Conservation (phyloP, 2,888 invertebrate species). For the Malacosoma neustria region DNA sequence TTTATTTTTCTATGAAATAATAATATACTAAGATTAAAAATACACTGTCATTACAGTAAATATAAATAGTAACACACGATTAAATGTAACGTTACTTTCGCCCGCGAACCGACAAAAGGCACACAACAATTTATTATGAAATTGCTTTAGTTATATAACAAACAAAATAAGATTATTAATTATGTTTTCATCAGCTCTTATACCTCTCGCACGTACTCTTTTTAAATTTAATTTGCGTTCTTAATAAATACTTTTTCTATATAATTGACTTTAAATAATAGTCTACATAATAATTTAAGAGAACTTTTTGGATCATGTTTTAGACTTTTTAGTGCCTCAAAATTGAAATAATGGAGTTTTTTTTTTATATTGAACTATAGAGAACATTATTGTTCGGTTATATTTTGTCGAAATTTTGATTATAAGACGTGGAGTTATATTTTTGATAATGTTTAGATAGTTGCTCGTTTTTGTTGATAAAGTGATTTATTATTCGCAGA, state of each 20-base stretch:
- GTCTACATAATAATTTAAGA: not conserved
- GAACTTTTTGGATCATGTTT: not conserved
- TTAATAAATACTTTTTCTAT: not conserved
- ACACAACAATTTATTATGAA: too few relatives aligned
- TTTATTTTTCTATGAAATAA: too few relatives aligned
- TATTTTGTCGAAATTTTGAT: not conserved
- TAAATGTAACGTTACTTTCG: not conserved
- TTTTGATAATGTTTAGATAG: conserved; percentile 9
- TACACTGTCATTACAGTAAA: too few relatives aligned
- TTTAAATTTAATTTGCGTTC: not conserved
- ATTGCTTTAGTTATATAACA: not conserved
- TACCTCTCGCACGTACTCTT: not conserved
- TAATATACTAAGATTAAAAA: too few relatives aligned
- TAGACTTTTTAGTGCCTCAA: not conserved
- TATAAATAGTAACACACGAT: too few relatives aligned
- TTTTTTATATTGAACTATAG: not conserved
- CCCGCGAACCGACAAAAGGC: too few relatives aligned
- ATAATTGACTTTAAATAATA: not conserved
- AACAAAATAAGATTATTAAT: not conserved
- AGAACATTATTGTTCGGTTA: not conserved
- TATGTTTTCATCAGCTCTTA: not conserved
- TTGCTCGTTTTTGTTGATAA: too few relatives aligned
- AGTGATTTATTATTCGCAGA: too few relatives aligned
- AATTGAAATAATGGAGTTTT: not conserved
- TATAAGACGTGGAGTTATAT: not conserved